Evolutionary conservation across 2,888 invertebrate genomes (phyloP).

Genomic region (Agrochola circellaris): DNA sequence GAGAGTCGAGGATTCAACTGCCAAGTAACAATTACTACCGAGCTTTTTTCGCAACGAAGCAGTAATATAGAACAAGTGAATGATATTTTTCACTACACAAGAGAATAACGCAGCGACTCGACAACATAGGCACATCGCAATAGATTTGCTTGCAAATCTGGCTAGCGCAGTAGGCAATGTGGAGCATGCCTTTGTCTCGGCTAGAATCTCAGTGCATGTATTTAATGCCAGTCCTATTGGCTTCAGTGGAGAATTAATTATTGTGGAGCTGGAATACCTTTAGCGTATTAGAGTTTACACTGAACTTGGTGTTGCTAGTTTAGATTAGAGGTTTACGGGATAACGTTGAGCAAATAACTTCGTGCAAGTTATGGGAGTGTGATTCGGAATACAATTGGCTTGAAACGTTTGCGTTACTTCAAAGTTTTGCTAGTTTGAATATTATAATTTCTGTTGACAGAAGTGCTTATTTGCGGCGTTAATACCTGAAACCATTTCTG

Average conservation of each 20-base stretch:
- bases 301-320: slow-evolving; percentile 57
- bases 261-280: slow-evolving; percentile 64
- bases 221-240: slow-evolving; percentile 58
- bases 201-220: slow-evolving; percentile 50
- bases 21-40: slow-evolving; percentile 11
- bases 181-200: slow-evolving; percentile 54
- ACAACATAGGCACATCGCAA: slow-evolving; percentile 43
- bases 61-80: slow-evolving; percentile 18
- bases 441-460: slow-evolving; percentile 35
- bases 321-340: slow-evolving; percentile 59
- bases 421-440: slow-evolving; percentile 39
- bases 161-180: slow-evolving; percentile 37
- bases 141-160: slow-evolving; percentile 55
- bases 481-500: background rate
- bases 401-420: slow-evolving; percentile 32
- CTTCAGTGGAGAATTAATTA: slow-evolving; percentile 71
- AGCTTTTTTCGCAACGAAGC: slow-evolving; percentile 31
- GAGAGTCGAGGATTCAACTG: slow-evolving; percentile 2
- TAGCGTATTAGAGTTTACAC: slow-evolving; percentile 62
- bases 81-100: slow-evolving; percentile 30
- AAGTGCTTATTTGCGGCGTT: slow-evolving; percentile 17
- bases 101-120: slow-evolving; percentile 35
- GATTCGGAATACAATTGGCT: slow-evolving; percentile 52
- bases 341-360: slow-evolving; percentile 59
- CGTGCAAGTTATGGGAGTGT: slow-evolving; percentile 45